Evolutionary conservation across 2,888 invertebrate species (phyloP).

Genomic region (Venustoraphidia nigricollis): DNA sequence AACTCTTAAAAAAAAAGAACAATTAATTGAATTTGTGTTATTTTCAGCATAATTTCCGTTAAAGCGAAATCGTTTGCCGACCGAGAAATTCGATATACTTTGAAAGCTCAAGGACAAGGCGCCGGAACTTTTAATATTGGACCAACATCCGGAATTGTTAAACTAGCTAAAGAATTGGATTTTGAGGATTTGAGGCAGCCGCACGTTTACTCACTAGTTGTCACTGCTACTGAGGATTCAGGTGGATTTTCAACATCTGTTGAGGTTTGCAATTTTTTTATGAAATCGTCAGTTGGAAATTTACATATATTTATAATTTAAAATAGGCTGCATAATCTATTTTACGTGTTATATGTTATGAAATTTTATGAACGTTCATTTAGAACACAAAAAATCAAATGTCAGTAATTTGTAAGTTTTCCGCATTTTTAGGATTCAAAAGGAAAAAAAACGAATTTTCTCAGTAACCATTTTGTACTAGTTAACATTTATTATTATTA

Average conservation of each 20-base stretch:
- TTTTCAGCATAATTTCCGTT: conserved; percentile 82
- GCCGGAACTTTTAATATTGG: conserved; percentile 93
- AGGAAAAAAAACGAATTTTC: no score
- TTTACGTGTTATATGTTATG: no score
- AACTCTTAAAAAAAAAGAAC: neutral
- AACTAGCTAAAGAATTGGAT: conserved; percentile 88
- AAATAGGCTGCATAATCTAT: no score
- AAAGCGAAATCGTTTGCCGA: conserved; percentile 97
- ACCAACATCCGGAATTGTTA: conserved; percentile 86
- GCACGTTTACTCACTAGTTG: conserved; percentile 81
- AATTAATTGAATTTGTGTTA: conserved; percentile 5
- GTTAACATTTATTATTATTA: no score
- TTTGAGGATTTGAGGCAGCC: conserved; percentile 92
- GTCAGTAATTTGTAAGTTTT: no score
- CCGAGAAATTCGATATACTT: conserved; percentile 87
- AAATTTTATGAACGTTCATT: no score
- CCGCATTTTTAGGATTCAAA: no score
- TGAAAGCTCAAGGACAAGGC: conserved; percentile 87
- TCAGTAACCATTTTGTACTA: no score
- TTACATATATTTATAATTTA: no score
- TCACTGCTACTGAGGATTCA: conserved; percentile 94
- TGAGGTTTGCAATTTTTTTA: conserved; percentile 40
- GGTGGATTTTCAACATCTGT: conserved; percentile 91
- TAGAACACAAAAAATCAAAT: no score
- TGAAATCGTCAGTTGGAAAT: no score